Evolutionary conservation across 2,797 vertebrate species (phyloP).

Genomic region (Phrynocephalus forsythii): DNA sequence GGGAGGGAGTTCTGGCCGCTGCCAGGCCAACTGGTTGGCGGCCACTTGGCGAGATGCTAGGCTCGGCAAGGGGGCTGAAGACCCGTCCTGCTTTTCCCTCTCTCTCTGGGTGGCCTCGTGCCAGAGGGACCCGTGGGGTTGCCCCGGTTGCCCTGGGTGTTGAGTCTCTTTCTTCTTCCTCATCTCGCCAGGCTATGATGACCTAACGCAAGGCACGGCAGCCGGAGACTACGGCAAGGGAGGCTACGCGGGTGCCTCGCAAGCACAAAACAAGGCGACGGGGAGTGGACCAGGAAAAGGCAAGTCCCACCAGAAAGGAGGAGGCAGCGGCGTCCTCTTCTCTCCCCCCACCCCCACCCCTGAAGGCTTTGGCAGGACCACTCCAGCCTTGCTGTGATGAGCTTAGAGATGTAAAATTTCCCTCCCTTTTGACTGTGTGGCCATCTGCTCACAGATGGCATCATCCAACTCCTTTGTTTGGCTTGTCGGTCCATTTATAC

Average conservation of each 20-base stretch:
- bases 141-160: too few species aligned
- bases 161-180: slow-evolving; percentile 28
- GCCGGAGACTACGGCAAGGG: slow-evolving; percentile 94
- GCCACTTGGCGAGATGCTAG: too few species aligned
- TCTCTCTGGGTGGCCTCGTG: not conserved
- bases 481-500: too few species aligned
- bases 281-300: slow-evolving; percentile 93
- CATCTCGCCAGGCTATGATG: slow-evolving; percentile 88
- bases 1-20: too few species aligned
- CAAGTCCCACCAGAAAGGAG: slow-evolving; percentile 55
- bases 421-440: too few species aligned
- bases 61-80: not conserved
- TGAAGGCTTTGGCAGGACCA: not conserved
- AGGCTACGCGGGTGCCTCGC: slow-evolving; percentile 90
- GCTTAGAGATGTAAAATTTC: too few species aligned
- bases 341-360: too few species aligned
- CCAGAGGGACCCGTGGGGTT: not conserved
- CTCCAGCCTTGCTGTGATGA: too few species aligned
- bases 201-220: slow-evolving; percentile 90
- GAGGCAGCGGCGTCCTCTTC: not conserved
- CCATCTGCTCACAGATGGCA: too few species aligned
- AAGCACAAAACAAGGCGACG: slow-evolving; percentile 93
- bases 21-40: too few species aligned
- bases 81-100: too few species aligned
- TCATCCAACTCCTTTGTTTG: too few species aligned